Conservation (phyloP, 1,140 invertebrate species). For the Lordiphosa collinella region DNA sequence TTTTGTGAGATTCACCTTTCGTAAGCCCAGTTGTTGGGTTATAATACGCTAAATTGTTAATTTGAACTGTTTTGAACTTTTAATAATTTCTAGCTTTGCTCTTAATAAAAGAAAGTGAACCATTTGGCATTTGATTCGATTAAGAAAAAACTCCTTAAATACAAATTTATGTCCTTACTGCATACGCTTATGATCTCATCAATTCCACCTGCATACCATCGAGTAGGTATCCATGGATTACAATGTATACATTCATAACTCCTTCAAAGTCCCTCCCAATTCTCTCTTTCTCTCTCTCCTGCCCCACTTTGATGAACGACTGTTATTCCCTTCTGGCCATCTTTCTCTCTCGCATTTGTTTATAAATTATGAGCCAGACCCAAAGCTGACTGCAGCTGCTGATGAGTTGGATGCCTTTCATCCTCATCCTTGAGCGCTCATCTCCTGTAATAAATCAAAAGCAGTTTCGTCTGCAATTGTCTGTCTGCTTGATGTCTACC, state of each 20-base stretch:
- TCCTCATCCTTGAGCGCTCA: conserved; percentile 14
- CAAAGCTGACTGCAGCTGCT: conserved; percentile 68
- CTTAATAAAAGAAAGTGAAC: no score
- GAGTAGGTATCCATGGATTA: no score
- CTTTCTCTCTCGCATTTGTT: conserved; percentile 33
- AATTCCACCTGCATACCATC: no score
- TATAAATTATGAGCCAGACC: conserved; percentile 65
- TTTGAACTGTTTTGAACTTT: no score
- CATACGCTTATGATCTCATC: neutral
- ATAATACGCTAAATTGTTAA: no score
- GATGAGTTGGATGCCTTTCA: conserved; percentile 44
- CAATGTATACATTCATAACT: neutral
- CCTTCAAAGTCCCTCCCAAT: neutral
- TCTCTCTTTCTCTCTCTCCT: neutral
- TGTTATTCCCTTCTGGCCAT: conserved; percentile 31
- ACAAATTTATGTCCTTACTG: neutral
- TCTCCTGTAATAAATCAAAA: conserved; percentile 65
- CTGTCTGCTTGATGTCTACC: conserved; percentile 47
- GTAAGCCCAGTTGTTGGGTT: no score
- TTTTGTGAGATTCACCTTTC: no score
- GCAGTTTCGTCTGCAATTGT: conserved; percentile 56
- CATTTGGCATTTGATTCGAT: no score
- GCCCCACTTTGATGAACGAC: conserved; percentile 21
- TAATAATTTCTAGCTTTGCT: no score
- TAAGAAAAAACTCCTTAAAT: neutral